These are phyloP conservation scores for Siniperca scherzeri DNA, from an alignment of 2,797 vertebrate species.

Conservation along the genomic window DNA sequence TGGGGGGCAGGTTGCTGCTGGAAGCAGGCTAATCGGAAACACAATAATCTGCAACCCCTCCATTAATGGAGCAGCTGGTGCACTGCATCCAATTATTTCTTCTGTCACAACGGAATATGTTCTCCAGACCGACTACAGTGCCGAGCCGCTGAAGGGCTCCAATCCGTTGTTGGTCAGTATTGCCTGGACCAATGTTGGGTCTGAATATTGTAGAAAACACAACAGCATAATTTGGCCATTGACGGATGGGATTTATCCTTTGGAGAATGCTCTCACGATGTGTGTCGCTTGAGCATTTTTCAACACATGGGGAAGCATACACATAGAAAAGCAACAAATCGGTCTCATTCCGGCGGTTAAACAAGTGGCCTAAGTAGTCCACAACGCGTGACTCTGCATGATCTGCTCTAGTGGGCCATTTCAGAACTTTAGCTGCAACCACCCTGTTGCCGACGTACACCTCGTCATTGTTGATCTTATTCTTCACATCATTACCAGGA, in stretches of 20 bases:
- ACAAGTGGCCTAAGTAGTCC: accelerated
- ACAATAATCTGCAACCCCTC: accelerated
- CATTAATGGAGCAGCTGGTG: not conserved
- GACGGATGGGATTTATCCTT: accelerated
- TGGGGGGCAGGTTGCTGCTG: too few species aligned
- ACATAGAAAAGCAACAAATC: constrained; percentile 13
- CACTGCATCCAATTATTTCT: accelerated
- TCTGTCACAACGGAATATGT: constrained; percentile 1
- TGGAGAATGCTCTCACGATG: accelerated
- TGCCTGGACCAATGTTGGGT: accelerated
- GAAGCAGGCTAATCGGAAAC: not conserved
- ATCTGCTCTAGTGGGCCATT: accelerated
- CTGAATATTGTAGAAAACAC: constrained; percentile 13
- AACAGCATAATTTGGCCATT: not conserved
- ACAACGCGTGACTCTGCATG: not conserved
- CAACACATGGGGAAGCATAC: not conserved
- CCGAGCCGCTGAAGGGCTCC: not conserved
- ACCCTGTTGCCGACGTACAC: not conserved
- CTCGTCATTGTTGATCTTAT: accelerated
- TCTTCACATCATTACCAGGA: accelerated
- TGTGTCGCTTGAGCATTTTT: accelerated
- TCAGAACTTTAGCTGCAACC: constrained; percentile 3
- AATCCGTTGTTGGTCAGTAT: accelerated
- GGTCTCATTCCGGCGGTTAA: accelerated
- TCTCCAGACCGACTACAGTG: accelerated